Evolutionary conservation across 2,797 vertebrate genomes (phyloP).

Genomic region (Gymnopithys bicolor): DNA sequence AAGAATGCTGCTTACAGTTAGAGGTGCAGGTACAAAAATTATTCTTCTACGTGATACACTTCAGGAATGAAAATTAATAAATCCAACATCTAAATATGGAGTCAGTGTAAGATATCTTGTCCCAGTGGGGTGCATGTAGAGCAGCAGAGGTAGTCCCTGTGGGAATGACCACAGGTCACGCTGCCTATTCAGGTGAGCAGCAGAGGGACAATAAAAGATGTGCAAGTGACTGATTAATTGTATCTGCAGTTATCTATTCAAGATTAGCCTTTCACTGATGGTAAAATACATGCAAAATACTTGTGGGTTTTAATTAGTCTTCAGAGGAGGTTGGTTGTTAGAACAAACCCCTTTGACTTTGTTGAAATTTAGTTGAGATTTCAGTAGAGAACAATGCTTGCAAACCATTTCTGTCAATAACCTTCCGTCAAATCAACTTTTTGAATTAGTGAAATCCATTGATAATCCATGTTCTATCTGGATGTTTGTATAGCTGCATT

Average conservation of each 20-base stretch:
- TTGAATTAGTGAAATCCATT: background rate
- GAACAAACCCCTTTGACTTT: background rate
- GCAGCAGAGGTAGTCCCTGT: background rate
- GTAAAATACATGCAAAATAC: background rate
- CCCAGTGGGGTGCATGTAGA: background rate
- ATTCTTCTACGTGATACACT: background rate
- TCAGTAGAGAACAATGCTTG: background rate
- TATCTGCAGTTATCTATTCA: rapidly evolving
- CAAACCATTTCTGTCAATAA: background rate
- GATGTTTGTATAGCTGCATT: background rate
- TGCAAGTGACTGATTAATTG: rapidly evolving
- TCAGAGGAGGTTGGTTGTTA: background rate
- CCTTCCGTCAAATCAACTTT: background rate
- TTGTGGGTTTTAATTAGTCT: background rate
- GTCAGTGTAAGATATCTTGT: background rate
- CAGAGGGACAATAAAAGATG: background rate
- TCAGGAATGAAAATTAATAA: background rate
- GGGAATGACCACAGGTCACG: rapidly evolving
- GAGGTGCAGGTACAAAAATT: background rate
- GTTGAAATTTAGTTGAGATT: background rate
- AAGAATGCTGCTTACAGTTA: background rate
- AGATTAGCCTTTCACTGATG: background rate
- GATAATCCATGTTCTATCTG: background rate
- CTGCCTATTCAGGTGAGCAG: background rate
- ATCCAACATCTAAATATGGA: background rate